Conservation (phyloP, 2,888 invertebrate species). For the Orthonychiurus folsomi region DNA sequence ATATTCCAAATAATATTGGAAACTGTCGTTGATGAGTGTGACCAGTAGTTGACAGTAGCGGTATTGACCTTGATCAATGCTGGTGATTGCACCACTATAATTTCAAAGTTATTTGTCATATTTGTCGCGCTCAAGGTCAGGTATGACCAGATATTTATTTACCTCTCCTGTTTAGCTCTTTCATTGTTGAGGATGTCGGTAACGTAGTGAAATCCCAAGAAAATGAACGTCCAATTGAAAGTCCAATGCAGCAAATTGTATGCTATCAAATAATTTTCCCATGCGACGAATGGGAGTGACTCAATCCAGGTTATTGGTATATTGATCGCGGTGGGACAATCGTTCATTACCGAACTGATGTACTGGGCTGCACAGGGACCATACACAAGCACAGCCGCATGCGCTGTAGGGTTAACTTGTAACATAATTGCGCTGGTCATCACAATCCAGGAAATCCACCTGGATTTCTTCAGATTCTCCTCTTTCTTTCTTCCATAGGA, state of each 20-base stretch:
- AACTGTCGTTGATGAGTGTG: slow-evolving; percentile 9
- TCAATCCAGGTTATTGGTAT: neutral
- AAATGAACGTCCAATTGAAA: neutral
- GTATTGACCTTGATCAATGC: neutral
- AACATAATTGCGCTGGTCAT: neutral
- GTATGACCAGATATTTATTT: neutral
- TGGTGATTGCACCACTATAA: neutral
- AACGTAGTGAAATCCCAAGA: neutral
- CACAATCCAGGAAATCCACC: neutral
- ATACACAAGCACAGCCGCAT: neutral
- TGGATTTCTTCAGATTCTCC: no score
- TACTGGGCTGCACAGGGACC: neutral
- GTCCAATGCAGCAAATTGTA: neutral
- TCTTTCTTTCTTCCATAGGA: no score
- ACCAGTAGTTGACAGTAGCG: neutral
- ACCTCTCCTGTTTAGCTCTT: neutral
- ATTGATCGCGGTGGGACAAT: neutral
- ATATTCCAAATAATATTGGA: slow-evolving; percentile 14
- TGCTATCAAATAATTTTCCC: neutral
- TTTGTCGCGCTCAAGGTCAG: neutral
- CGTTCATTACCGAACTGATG: neutral
- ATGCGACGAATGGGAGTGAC: neutral
- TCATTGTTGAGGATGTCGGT: neutral
- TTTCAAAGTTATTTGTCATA: neutral
- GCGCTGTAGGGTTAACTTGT: neutral